These are phyloP conservation scores for Caenorhabditis panamensis DNA, from an alignment of 2,888 invertebrate species.

Conservation along the genomic window DNA sequence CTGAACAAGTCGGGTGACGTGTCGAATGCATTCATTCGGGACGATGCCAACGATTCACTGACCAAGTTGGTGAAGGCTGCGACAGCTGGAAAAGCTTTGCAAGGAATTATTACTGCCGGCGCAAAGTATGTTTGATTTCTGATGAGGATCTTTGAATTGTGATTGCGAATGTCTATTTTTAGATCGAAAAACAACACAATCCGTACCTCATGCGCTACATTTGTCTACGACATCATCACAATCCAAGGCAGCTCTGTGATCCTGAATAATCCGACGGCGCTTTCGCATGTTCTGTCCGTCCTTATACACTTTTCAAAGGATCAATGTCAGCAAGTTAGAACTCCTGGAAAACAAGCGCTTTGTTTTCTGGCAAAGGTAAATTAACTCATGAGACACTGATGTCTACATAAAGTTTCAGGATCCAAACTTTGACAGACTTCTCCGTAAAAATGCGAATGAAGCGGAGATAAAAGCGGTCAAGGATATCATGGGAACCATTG, in stretches of 20 bases:
- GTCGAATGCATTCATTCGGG: constrained; percentile 92
- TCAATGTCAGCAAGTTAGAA: constrained; percentile 67
- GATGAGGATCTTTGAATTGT: not conserved
- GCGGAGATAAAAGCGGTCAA: constrained; percentile 60
- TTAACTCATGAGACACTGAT: not conserved
- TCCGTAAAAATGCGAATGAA: constrained; percentile 65
- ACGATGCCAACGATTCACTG: constrained; percentile 90
- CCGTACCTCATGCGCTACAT: constrained; percentile 88
- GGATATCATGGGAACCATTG: constrained; percentile 64
- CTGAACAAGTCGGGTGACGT: constrained; percentile 85
- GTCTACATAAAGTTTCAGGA: constrained; percentile 39
- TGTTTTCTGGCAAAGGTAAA: constrained; percentile 61
- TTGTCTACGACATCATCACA: constrained; percentile 85
- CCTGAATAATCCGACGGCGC: constrained; percentile 55
- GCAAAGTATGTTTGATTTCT: constrained; percentile 64
- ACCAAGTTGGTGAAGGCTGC: constrained; percentile 89
- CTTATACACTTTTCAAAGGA: constrained; percentile 65
- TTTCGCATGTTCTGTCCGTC: constrained; percentile 58
- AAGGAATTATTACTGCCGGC: constrained; percentile 82
- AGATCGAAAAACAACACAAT: constrained; percentile 92
- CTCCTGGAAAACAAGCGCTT: constrained; percentile 64
- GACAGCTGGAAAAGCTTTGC: constrained; percentile 84
- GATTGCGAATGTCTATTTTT: constrained; percentile 16
- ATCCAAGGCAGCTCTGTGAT: constrained; percentile 87
- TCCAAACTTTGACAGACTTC: constrained; percentile 65